Percentiles rank a stretch among this genome's conserved stretches.
Conservation (phyloP, 2,888 invertebrate species). For the Volucella inanis region DNA sequence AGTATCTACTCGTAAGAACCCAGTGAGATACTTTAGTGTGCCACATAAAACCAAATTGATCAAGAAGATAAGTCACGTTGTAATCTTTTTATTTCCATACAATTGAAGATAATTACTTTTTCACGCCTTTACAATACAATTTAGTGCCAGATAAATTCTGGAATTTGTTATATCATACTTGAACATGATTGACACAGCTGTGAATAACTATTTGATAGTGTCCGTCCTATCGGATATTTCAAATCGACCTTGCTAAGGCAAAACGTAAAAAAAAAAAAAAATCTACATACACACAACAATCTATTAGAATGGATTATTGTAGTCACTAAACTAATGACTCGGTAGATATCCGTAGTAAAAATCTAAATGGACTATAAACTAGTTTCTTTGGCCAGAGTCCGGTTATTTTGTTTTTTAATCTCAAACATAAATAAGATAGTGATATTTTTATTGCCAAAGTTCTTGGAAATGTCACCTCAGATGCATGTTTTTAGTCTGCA, state of each 20-base stretch:
- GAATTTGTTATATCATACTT: constrained; percentile 24
- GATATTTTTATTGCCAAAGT: no score
- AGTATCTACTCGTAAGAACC: no score
- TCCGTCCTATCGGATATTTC: neutral
- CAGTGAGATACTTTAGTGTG: no score
- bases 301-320: constrained; percentile 31
- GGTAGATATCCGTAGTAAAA: constrained; percentile 26
- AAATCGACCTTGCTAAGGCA: constrained; percentile 35
- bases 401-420: neutral
- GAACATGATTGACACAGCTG: constrained; percentile 8
- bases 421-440: no score
- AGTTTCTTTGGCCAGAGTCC: constrained; percentile 6
- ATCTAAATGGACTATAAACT: constrained; percentile 8
- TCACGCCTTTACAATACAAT: constrained; percentile 44
- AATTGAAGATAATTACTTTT: constrained; percentile 33
- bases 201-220: constrained; percentile 7
- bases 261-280: constrained; percentile 10
- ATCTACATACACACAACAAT: constrained; percentile 14
- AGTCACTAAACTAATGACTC: constrained; percentile 13
- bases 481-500: no score
- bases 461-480: no score
- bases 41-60: neutral
- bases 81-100: neutral
- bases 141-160: constrained; percentile 14
- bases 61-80: constrained; percentile 24